These are phyloP conservation scores for Crenuchus spilurus DNA, from an alignment of 2,797 vertebrate species.

Conservation along the genomic window DNA sequence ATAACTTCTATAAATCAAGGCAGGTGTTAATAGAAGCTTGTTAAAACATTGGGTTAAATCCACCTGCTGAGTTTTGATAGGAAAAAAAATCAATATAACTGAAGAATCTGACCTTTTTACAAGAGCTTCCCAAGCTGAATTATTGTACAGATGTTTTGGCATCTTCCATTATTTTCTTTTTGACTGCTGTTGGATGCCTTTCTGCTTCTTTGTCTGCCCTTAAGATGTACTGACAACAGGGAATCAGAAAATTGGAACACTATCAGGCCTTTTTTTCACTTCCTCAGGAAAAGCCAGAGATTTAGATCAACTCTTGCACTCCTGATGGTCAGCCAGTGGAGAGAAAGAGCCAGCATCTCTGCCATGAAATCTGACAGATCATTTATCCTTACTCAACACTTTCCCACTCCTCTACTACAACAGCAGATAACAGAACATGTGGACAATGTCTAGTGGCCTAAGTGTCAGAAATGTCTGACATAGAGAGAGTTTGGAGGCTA, in stretches of 20 bases:
- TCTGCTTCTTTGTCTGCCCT: conserved; percentile 6
- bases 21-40: no score
- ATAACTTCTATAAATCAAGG: no score
- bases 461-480: neutral
- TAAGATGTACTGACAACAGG: conserved; percentile 14
- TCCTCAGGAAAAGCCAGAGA: conserved; percentile 36
- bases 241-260: conserved; percentile 17
- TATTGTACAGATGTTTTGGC: neutral
- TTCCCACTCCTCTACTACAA: conserved; percentile 34
- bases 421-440: neutral
- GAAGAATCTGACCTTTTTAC: neutral
- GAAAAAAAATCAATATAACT: neutral
- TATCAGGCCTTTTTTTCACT: conserved; percentile 31
- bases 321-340: conserved; percentile 5
- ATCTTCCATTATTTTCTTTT: neutral
- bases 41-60: no score
- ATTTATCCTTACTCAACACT: conserved; percentile 48
- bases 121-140: neutral
- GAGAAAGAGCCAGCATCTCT: conserved; percentile 13
- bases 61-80: neutral
- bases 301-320: conserved; percentile 8
- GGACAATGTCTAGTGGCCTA: neutral
- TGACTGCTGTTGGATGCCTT: neutral
- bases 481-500: neutral
- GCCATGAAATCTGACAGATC: conserved; percentile 42